A percentile compares a stretch with the other conserved stretches of the same genome.
Evolutionary conservation across 23 tunicate species (phyloP).

Genomic region (Trididemnum miniatum): DNA sequence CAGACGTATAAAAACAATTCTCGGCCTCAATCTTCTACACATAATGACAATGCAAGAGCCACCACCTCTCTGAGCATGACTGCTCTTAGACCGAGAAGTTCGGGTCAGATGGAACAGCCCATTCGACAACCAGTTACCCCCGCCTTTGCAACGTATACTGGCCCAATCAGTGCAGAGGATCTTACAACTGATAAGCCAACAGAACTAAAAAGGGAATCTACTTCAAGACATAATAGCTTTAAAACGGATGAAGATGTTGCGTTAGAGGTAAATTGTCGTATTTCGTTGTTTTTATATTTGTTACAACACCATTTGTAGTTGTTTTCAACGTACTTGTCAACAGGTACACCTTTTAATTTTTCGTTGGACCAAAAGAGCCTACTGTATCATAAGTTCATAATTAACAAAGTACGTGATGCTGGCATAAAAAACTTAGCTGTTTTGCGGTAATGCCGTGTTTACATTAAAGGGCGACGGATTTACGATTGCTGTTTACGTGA

Average conservation of each 20-base stretch:
- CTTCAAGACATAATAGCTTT: neutral
- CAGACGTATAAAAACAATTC: neutral
- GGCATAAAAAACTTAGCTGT: no score
- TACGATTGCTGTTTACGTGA: no score
- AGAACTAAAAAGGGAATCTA: neutral
- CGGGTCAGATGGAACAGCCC: neutral
- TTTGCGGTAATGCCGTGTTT: no score
- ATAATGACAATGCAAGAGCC: neutral
- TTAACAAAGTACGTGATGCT: no score
- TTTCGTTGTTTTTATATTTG: no score
- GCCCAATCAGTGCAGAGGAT: slow-evolving; percentile 26
- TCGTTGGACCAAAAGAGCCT: no score
- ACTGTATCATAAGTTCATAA: no score
- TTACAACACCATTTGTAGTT: no score
- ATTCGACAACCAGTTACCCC: slow-evolving; percentile 25
- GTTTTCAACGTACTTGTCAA: no score
- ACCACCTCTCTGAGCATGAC: slow-evolving; percentile 27
- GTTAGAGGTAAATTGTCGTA: neutral
- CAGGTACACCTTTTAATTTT: no score
- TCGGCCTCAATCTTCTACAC: neutral
- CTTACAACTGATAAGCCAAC: neutral
- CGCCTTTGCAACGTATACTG: slow-evolving; percentile 39
- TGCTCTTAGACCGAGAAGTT: slow-evolving; percentile 19
- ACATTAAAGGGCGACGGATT: no score
- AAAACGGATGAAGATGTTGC: neutral